A percentile compares a stretch with the other conserved stretches of the same genome.
Evolutionary conservation across 1,140 invertebrate species (phyloP).

Genomic region (Parapsyche elsis): DNA sequence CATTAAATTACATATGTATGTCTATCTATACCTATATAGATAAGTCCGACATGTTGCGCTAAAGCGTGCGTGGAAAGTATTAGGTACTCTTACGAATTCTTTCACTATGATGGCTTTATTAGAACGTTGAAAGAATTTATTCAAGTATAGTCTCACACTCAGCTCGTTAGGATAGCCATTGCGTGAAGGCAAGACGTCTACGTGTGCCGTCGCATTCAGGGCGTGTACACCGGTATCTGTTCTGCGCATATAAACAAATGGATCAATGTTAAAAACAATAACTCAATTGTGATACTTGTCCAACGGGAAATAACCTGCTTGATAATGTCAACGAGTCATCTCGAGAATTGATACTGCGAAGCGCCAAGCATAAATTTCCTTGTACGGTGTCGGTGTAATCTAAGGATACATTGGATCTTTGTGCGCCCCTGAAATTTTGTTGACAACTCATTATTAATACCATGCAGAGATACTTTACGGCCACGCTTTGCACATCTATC

Average conservation of each 20-base stretch:
- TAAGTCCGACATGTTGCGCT: constrained; percentile 73
- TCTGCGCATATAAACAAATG: constrained; percentile 67
- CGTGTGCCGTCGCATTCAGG: constrained; percentile 71
- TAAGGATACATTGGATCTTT: constrained; percentile 19
- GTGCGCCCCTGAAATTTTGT: constrained; percentile 38
- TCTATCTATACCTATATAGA: constrained; percentile 72
- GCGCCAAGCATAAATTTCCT: constrained; percentile 40
- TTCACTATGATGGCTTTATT: constrained; percentile 69
- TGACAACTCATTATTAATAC: too few relatives aligned
- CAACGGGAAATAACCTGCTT: background rate
- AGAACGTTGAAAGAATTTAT: constrained; percentile 69
- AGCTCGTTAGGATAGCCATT: constrained; percentile 63
- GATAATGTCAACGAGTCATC: background rate
- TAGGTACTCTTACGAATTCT: constrained; percentile 67
- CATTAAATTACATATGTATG: background rate
- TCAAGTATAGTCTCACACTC: constrained; percentile 65
- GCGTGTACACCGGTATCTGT: constrained; percentile 82
- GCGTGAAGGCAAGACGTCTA: constrained; percentile 67
- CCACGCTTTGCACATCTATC: too few relatives aligned
- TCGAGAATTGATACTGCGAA: constrained; percentile 27
- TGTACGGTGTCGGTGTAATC: constrained; percentile 14
- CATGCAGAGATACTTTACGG: too few relatives aligned
- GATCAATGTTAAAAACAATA: constrained; percentile 19
- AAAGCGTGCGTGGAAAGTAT: constrained; percentile 72
- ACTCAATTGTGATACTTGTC: background rate